These are phyloP conservation scores for Pristionchus maxplancki DNA, from an alignment of 2,888 invertebrate genomes.

Conservation along the genomic window DNA sequence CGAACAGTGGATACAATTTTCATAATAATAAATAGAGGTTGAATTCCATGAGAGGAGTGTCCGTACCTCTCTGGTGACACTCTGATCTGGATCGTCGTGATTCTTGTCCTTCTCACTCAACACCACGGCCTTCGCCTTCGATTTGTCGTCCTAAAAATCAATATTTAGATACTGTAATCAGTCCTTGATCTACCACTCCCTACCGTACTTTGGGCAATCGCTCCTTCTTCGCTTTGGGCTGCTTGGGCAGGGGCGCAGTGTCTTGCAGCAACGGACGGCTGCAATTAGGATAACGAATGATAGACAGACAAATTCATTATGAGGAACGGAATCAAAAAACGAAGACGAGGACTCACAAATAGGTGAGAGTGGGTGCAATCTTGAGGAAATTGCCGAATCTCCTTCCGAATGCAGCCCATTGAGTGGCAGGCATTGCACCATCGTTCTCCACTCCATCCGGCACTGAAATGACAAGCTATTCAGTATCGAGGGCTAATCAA, in stretches of 20 bases:
- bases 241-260: background rate
- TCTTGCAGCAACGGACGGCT: slow-evolving; percentile 48
- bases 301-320: background rate
- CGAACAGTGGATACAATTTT: too few relatives aligned
- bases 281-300: background rate
- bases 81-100: slow-evolving; percentile 46
- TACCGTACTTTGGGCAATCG: slow-evolving; percentile 39
- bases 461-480: background rate
- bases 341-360: slow-evolving; percentile 8
- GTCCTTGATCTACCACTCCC: background rate
- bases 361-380: slow-evolving; percentile 27
- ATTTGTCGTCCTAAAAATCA: slow-evolving; percentile 15
- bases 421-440: background rate
- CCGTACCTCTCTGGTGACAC: slow-evolving; percentile 46
- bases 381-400: background rate
- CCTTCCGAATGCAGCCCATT: slow-evolving; percentile 39
- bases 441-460: slow-evolving; percentile 43
- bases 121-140: slow-evolving; percentile 44
- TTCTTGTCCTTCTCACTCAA: slow-evolving; percentile 52
- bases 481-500: too few relatives aligned
- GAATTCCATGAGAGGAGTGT: too few relatives aligned
- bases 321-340: background rate
- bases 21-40: too few relatives aligned
- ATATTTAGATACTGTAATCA: background rate
- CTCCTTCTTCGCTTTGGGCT: slow-evolving; percentile 48